Percentiles rank a stretch among this genome's conserved stretches.
Conservation (phyloP, 2,113 vertebrate species). For the Paralichthys olivaceus region DNA sequence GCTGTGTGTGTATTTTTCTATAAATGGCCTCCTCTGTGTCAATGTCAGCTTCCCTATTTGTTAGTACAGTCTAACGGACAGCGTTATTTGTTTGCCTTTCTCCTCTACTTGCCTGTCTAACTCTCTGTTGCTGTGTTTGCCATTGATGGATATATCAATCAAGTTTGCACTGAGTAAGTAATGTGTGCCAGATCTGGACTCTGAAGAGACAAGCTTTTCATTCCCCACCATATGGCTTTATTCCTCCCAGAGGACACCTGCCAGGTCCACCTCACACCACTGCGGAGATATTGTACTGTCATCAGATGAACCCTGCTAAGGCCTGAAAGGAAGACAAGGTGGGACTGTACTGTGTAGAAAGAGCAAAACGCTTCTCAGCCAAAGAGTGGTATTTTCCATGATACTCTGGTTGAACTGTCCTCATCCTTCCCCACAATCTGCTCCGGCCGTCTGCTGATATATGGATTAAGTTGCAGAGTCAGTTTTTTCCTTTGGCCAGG, state of each 20-base stretch:
- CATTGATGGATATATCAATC: constrained; percentile 20
- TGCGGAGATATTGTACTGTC: constrained; percentile 22
- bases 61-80: not conserved
- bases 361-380: not conserved
- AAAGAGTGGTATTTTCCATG: constrained; percentile 21
- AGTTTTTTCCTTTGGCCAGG: constrained; percentile 32
- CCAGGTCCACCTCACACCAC: not conserved
- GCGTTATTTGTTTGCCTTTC: constrained; percentile 5
- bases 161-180: not conserved
- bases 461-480: constrained; percentile 54
- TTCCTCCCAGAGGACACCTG: constrained; percentile 13
- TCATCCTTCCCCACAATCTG: constrained; percentile 16
- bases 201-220: constrained; percentile 31
- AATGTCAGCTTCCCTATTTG: not conserved
- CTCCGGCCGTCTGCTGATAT: constrained; percentile 45
- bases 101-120: constrained; percentile 5
- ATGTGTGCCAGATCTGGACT: constrained; percentile 13
- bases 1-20: constrained; percentile 19
- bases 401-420: constrained; percentile 12
- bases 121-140: not conserved
- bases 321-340: not conserved
- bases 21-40: constrained; percentile 30
- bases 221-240: constrained; percentile 27
- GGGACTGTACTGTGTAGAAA: no score
- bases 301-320: not conserved